A percentile compares a stretch with the other conserved stretches of the same genome.
Evolutionary conservation across 2,888 invertebrate species (phyloP).

Genomic region (Habrosyne pyritoides): DNA sequence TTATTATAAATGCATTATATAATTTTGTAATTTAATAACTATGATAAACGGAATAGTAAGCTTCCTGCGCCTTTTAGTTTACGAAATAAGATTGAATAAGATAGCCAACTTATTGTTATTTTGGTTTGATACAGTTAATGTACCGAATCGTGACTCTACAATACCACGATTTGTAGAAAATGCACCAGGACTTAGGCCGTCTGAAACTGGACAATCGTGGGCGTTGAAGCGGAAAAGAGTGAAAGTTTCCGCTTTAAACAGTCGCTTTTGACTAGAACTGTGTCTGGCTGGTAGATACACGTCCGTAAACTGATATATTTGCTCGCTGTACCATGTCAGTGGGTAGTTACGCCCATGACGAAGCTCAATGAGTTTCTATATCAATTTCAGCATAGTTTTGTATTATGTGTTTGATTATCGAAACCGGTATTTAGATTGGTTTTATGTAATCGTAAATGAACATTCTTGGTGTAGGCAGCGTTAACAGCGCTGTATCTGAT

Average conservation of each 20-base stretch:
- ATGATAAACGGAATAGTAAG: neutral
- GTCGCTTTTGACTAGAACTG: conserved; percentile 40
- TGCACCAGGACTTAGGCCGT: conserved; percentile 23
- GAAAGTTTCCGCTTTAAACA: conserved; percentile 52
- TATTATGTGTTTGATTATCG: conserved; percentile 7
- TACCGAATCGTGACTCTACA: neutral
- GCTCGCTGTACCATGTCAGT: conserved; percentile 9
- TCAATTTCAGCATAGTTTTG: conserved; percentile 22
- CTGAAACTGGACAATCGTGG: conserved; percentile 36
- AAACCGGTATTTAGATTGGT: conserved; percentile 2
- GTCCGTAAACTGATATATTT: conserved; percentile 13
- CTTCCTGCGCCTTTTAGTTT: neutral
- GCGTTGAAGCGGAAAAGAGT: conserved; percentile 54
- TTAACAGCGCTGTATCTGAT: conserved; percentile 3
- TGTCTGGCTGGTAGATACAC: conserved; percentile 25
- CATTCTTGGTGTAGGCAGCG: neutral
- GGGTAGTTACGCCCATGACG: conserved; percentile 16
- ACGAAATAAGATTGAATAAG: neutral
- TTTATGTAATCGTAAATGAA: conserved; percentile 5
- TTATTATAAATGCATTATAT: conserved; percentile 4
- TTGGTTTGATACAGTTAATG: neutral
- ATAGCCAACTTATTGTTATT: neutral
- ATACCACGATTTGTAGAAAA: conserved; percentile 4
- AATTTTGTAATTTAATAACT: neutral
- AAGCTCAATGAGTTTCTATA: conserved; percentile 20